Base-by-base conservation (phyloP, 2,888 invertebrate genomes). In the Lumbricus terrestris region DNA sequence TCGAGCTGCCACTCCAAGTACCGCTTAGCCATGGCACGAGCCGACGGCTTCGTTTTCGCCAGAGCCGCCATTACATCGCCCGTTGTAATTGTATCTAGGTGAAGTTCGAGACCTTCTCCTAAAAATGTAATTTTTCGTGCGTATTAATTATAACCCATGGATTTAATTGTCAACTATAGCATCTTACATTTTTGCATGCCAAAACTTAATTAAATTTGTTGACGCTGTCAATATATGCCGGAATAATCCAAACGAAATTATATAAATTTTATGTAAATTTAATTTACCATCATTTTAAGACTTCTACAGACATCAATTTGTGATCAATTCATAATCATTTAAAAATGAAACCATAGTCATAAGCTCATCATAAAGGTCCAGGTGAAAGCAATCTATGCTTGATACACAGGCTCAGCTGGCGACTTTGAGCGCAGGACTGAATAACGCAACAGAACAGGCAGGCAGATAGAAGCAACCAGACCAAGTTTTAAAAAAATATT, bases 21-120 rank as follows among this genome's bases (percentile, higher is more conserved):
- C 93, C 94, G 94, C 47, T 93, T 93, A 82, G 93, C 93, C 91
- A 95, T 93, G 11, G 92, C 92, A 88, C 92, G 92, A 16, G 95
- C 95, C 11, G 95, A 95, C 23, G 95, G 95, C 92, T 94, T 95
- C n/a, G 94, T 95, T 91, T 94, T 92, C 89, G 93, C 93, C 69
- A 95, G 92, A 33, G 95, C 94, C 89, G 93, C 93, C 82, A 94
- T 91, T 15, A 95, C 95, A 92, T 95, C 95, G 20, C 92, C 89
- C 42, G 95, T 95, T 47, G 93, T 93, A 38, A 95, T 93, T n/a
- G 94, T 93, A 89, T 95, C 95, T 82, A 95, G 92, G 88, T 93
- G 93, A 42, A 95, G 93, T 92, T 94, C 93, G 11, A 94, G 92
- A 35, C 82, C 90, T 37, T 89, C 89, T 37, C 88, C 90, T 90